A percentile compares a stretch with the other conserved stretches of the same genome.
These are phyloP conservation scores for Callyntrura guangdongensis DNA, from an alignment of 2,888 invertebrate genomes.

Conservation along the genomic window DNA sequence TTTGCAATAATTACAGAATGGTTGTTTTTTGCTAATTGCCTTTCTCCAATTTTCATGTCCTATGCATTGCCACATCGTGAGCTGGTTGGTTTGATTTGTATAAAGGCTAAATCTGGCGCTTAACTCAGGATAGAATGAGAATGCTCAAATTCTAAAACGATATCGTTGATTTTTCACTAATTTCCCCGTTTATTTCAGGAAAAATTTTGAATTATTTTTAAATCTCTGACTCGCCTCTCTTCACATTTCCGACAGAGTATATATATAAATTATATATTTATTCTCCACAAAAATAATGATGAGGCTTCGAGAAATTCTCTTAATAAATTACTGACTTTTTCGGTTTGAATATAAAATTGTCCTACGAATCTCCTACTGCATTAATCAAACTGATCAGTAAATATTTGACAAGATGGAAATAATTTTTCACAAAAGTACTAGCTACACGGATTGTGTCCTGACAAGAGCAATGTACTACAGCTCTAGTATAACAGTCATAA, in stretches of 20 bases:
- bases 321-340: too few relatives aligned
- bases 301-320: too few relatives aligned
- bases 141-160: too few relatives aligned
- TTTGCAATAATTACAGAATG: conserved; percentile 57
- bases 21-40: conserved; percentile 52
- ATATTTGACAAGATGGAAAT: conserved; percentile 31
- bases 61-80: conserved; percentile 28
- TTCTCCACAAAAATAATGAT: too few relatives aligned
- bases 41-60: conserved; percentile 59
- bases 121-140: too few relatives aligned
- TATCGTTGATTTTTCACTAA: too few relatives aligned
- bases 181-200: too few relatives aligned
- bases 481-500: conserved; percentile 20
- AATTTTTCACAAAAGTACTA: background rate
- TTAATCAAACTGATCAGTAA: conserved; percentile 13
- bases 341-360: background rate
- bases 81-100: conserved; percentile 55
- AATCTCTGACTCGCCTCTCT: too few relatives aligned
- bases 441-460: background rate
- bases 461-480: background rate
- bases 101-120: conserved; percentile 7
- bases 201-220: too few relatives aligned
- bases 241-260: too few relatives aligned
- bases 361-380: background rate
- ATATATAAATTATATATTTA: too few relatives aligned